Base-by-base conservation (phyloP, 2,888 invertebrate genomes). In the Tenthredo mesomela region DNA sequence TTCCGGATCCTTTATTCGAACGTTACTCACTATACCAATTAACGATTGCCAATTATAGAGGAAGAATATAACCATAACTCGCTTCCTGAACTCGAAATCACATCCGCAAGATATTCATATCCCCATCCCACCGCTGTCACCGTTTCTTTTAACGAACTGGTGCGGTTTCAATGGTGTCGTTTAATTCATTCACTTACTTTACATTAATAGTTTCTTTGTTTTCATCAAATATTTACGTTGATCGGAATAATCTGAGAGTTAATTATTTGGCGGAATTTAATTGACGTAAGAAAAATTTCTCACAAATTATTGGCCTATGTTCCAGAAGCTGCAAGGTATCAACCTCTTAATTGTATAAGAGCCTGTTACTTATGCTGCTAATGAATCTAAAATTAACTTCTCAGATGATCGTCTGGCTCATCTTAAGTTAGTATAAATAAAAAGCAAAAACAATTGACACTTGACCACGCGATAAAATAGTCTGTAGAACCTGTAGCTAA, bases 361-460 rank as follows among this genome's bases (percentile, higher is more conserved):
- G 25, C 61, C 61, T 61, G 25, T 61, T 61, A 61, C 25, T 25
- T 0, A 25, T 61, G 25, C 9, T 61, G 4, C 61, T 61, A 61
- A 61, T 61, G 61, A 61, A 61, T 21, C 61, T 25, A 5, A 43
- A 43, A 73, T 40, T 12, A 21, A 12, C 40, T 3, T n/a, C 2
- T 18, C 12, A 43, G 21, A 73, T 43, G 40, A 73, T 43, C 43
- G 43, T 21, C 9, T 21, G n/a, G 12, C n/a, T 43, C 43, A 73
- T n/a, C 10, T 37, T 6, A n/a, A n/a, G n/a, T n/a, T n/a, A 12
- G 73, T 10, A 7, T 5, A 15, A 43, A 29, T 43, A 73, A 12
- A 12, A 40, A 21, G 73, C 40, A 43, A 73, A 73, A 73, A 73
- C 73, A 43, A 73, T 73, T 25, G 73, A 73, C 43, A 73, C 73